Conservation (phyloP, 2,113 vertebrate genomes). For the Daphoenositta chrysoptera region DNA sequence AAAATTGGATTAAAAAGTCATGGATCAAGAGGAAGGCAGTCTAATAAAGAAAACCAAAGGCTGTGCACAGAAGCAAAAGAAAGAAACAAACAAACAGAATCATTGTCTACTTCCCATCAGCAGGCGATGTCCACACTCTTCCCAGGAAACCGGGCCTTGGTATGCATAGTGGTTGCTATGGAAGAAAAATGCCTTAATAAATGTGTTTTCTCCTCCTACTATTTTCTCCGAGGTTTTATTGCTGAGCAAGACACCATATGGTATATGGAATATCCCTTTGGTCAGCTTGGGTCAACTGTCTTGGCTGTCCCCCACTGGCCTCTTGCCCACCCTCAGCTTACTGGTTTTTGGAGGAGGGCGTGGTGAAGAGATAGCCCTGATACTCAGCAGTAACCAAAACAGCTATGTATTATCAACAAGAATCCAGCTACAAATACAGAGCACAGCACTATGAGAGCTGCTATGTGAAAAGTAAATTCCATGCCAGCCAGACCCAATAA, state of each 20-base stretch:
- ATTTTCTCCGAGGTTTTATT: not conserved
- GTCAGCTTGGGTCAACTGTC: not conserved
- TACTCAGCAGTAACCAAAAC: not conserved
- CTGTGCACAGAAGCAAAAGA: not conserved
- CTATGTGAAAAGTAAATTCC: not conserved
- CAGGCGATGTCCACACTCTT: not conserved
- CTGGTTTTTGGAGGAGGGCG: not conserved
- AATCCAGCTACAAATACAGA: not conserved
- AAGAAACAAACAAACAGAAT: not conserved
- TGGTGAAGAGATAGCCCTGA: not conserved
- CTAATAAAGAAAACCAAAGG: not conserved
- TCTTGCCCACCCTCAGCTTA: not conserved
- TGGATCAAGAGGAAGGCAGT: not conserved
- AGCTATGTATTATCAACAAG: not conserved
- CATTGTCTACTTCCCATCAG: not conserved
- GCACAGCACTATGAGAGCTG: not conserved
- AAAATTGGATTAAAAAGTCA: not conserved
- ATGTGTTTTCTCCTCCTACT: fast-evolving
- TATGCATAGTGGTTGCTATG: fast-evolving
- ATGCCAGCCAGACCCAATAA: not conserved
- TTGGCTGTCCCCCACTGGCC: not conserved
- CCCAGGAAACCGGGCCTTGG: not conserved
- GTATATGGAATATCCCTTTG: not conserved
- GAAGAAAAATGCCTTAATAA: not conserved
- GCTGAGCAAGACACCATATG: not conserved